phyloP scores from a whole-genome alignment of 2,113 vertebrate species.

The Hassar affinis region DNA sequence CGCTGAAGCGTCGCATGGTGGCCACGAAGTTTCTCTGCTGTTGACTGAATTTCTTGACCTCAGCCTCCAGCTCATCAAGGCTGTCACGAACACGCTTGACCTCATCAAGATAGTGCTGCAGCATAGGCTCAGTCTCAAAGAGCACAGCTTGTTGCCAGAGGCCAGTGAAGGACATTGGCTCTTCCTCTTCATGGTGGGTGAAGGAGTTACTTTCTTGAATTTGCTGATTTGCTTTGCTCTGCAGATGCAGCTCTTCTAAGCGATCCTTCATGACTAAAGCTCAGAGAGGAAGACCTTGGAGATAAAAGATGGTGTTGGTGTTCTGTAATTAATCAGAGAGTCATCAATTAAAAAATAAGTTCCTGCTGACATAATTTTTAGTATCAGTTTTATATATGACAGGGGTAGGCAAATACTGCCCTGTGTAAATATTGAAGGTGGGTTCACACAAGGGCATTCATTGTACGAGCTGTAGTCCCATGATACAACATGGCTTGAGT shows the following conservation, averaged over 20 bases:
- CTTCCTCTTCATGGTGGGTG: constrained; percentile 60
- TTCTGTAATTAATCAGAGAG: constrained; percentile 27
- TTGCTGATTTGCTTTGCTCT: constrained; percentile 67
- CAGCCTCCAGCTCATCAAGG: constrained; percentile 76
- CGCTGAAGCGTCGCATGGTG: constrained; percentile 89
- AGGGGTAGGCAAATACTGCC: not conserved
- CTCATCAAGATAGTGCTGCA: constrained; percentile 82
- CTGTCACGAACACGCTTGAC: constrained; percentile 81
- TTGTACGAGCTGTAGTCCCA: not conserved
- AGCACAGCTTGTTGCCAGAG: constrained; percentile 80
- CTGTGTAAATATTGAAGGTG: not conserved
- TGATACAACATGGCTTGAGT: not conserved
- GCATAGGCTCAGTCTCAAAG: constrained; percentile 85
- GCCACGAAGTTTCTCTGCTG: constrained; percentile 85
- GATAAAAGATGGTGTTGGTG: constrained; percentile 9
- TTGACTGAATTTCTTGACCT: constrained; percentile 83
- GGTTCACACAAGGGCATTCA: not conserved
- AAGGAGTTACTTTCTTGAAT: constrained; percentile 51
- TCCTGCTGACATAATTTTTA: not conserved
- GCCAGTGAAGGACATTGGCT: constrained; percentile 59
- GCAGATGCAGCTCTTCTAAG: constrained; percentile 82
- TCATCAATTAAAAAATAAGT: not conserved
- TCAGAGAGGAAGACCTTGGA: not conserved
- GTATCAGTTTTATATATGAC: not conserved
- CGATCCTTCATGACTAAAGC: constrained; percentile 82